Percentiles rank a stretch among this genome's conserved stretches.
These are phyloP conservation scores for Puntigrus tetrazona DNA, from an alignment of 2,113 vertebrate genomes.

Conservation along the genomic window DNA sequence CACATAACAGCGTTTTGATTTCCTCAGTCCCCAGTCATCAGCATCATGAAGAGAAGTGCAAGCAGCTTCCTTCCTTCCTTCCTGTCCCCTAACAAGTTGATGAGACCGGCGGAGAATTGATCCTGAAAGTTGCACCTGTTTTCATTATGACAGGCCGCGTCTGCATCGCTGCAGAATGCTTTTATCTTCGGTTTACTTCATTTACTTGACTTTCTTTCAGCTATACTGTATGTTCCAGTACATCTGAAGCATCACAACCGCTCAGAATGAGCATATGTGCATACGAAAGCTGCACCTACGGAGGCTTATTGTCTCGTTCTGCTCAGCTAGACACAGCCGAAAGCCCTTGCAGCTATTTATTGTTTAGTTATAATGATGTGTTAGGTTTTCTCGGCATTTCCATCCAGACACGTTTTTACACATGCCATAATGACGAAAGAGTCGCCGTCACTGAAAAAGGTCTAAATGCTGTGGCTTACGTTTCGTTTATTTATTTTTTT, in stretches of 20 bases:
- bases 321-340: slow-evolving; percentile 45
- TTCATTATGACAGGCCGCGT: slow-evolving; percentile 45
- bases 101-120: slow-evolving; percentile 6
- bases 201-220: slow-evolving; percentile 44
- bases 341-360: slow-evolving; percentile 57
- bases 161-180: slow-evolving; percentile 25
- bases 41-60: slow-evolving; percentile 54
- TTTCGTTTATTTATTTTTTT: too few relatives aligned
- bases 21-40: slow-evolving; percentile 60
- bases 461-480: slow-evolving; percentile 39
- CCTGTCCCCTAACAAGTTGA: not conserved
- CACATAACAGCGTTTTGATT: slow-evolving; percentile 63
- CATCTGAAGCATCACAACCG: slow-evolving; percentile 51
- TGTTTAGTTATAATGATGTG: slow-evolving; percentile 60
- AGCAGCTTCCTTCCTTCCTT: slow-evolving; percentile 35
- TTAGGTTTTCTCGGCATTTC: slow-evolving; percentile 56
- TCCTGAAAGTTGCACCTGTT: slow-evolving; percentile 33
- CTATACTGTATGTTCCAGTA: slow-evolving; percentile 55
- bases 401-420: slow-evolving; percentile 41
- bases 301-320: slow-evolving; percentile 49
- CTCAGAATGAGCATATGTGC: slow-evolving; percentile 47
- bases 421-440: slow-evolving; percentile 46
- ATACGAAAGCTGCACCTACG: slow-evolving; percentile 41
- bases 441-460: slow-evolving; percentile 38
- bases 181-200: slow-evolving; percentile 39